Conservation (phyloP, 37 sponge, comb jelly and placozoan genomes). For the Tethya wilhelma region DNA sequence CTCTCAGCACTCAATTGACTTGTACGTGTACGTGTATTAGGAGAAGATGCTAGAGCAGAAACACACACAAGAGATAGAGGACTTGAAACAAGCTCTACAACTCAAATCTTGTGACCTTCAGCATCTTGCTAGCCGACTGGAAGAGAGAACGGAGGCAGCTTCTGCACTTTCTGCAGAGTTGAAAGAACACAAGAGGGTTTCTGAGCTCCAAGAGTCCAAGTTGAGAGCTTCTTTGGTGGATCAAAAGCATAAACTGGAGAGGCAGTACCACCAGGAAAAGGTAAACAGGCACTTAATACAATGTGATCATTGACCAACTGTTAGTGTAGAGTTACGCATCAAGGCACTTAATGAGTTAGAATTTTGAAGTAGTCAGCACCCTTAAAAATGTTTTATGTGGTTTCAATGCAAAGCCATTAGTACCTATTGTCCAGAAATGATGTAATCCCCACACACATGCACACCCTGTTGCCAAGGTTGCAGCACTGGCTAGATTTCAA, state of each 20-base stretch:
- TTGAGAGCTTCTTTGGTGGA: background rate
- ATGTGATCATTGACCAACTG: background rate
- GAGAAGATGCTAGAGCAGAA: background rate
- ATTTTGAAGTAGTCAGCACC: no score
- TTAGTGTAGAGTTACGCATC: no score
- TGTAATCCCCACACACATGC: no score
- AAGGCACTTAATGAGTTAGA: no score
- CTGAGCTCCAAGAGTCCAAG: background rate
- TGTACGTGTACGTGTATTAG: background rate
- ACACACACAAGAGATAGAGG: background rate
- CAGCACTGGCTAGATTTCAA: background rate
- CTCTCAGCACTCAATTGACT: background rate
- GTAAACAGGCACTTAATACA: background rate
- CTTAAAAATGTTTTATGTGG: no score
- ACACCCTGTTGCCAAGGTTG: no score
- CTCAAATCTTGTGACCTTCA: background rate
- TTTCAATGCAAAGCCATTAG: no score
- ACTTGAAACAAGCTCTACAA: background rate
- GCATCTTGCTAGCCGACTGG: background rate
- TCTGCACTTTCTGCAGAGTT: background rate
- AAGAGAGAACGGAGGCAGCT: background rate
- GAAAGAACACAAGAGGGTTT: background rate
- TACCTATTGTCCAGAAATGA: no score
- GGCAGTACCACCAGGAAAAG: background rate
- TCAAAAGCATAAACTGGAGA: background rate